phyloP scores from a whole-genome alignment of 2,888 invertebrate species.

The Synanthedon vespiformis region DNA sequence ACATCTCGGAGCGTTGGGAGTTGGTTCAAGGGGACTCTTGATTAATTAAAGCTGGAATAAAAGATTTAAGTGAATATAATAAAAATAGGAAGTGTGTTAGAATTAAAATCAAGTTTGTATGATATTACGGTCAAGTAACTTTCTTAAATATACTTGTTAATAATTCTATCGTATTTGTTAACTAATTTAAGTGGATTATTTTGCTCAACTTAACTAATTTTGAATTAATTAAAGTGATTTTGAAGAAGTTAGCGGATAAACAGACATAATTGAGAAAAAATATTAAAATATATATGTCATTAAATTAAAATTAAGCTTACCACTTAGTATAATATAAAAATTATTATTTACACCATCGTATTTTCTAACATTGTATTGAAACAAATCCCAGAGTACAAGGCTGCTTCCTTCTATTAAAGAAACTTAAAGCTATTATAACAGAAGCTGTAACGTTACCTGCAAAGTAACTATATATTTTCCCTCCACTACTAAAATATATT shows the following conservation, averaged over 20 bases:
- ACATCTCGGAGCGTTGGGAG: conserved; percentile 13
- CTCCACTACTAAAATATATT: conserved; percentile 1
- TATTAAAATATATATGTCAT: too few species aligned
- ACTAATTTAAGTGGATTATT: too few species aligned
- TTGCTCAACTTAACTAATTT: too few species aligned
- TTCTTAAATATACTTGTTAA: neutral
- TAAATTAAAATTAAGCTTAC: too few species aligned
- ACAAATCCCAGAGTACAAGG: too few species aligned
- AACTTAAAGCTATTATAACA: neutral
- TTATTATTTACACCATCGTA: too few species aligned
- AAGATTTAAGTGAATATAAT: neutral
- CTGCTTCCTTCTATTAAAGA: neutral
- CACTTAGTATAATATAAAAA: too few species aligned
- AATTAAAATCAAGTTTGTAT: neutral
- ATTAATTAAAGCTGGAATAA: conserved; percentile 11
- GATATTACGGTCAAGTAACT: neutral
- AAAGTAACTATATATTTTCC: neutral
- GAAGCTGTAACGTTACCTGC: neutral
- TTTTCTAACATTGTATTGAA: too few species aligned
- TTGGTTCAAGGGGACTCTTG: conserved; percentile 13
- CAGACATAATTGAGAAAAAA: too few species aligned
- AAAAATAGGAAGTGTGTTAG: neutral
- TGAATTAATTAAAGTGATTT: too few species aligned
- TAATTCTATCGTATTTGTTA: neutral
- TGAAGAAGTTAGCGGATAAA: too few species aligned